These are phyloP conservation scores for Xestia rhomboidea DNA, from an alignment of 2,888 invertebrate species.

Conservation along the genomic window DNA sequence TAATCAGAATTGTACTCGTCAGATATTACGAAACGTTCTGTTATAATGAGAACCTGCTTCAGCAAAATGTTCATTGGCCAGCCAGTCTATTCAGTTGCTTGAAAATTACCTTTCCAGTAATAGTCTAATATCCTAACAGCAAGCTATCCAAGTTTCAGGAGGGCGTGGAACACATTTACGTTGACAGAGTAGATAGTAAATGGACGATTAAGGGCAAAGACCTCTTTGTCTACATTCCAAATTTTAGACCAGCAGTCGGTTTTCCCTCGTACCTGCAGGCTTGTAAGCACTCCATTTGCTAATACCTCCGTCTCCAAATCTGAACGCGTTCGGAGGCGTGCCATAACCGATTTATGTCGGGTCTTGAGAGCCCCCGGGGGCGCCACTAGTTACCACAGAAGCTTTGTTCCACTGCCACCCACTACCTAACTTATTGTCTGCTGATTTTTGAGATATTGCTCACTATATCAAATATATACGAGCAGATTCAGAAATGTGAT, in stretches of 20 bases:
- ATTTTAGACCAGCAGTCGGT: background rate
- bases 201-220: conserved; percentile 21
- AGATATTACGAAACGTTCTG: background rate
- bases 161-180: conserved; percentile 14
- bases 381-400: conserved; percentile 65
- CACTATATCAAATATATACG: conserved; percentile 63
- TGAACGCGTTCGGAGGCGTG: conserved; percentile 60
- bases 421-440: conserved; percentile 62
- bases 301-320: conserved; percentile 24
- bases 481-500: conserved; percentile 52
- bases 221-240: background rate
- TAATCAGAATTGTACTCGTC: background rate
- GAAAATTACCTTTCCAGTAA: conserved; percentile 43
- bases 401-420: conserved; percentile 66
- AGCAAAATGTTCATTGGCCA: conserved; percentile 27
- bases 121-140: conserved; percentile 42
- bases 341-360: conserved; percentile 67
- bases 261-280: background rate
- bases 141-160: conserved; percentile 34
- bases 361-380: conserved; percentile 57
- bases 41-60: conserved; percentile 13
- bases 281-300: conserved; percentile 27
- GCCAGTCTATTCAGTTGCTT: conserved; percentile 26
- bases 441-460: conserved; percentile 66
- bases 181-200: conserved; percentile 26